Conservation (phyloP, 2,113 vertebrate genomes). For the Grallaria varia region DNA sequence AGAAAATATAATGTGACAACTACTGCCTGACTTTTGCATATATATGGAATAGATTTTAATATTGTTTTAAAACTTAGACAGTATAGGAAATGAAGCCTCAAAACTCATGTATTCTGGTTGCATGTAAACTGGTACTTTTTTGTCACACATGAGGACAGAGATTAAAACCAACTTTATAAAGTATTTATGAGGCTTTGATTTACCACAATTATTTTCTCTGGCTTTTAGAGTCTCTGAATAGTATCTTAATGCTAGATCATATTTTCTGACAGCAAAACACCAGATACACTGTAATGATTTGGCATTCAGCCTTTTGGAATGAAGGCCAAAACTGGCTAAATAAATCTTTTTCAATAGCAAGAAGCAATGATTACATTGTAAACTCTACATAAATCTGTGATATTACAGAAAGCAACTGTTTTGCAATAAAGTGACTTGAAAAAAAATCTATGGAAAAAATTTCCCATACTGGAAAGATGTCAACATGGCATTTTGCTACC, state of each 20-base stretch:
- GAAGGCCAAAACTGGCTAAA: conserved; percentile 56
- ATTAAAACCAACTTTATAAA: conserved; percentile 67
- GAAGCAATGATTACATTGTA: conserved; percentile 56
- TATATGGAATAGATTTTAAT: conserved; percentile 32
- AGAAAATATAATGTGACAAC: conserved; percentile 64
- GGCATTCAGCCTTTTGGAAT: conserved; percentile 64
- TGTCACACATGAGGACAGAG: conserved; percentile 56
- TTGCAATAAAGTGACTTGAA: conserved; percentile 25
- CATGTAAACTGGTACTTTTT: conserved; percentile 59
- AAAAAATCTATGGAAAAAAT: neutral
- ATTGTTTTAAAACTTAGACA: conserved; percentile 40
- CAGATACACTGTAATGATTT: conserved; percentile 72
- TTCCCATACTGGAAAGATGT: neutral
- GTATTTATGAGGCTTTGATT: conserved; percentile 67
- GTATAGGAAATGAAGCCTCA: conserved; percentile 45
- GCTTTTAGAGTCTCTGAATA: conserved; percentile 55
- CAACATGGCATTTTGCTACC: conserved; percentile 19
- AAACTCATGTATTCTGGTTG: conserved; percentile 19
- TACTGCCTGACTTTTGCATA: neutral
- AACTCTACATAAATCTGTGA: conserved; percentile 65
- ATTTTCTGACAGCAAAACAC: conserved; percentile 71
- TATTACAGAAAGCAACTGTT: conserved; percentile 61
- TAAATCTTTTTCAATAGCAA: conserved; percentile 69
- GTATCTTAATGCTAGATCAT: conserved; percentile 70
- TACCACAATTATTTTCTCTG: conserved; percentile 65